A percentile compares a stretch with the other conserved stretches of the same genome.
Conservation (phyloP, 1,140 invertebrate genomes). For the Ceratina japonica region DNA sequence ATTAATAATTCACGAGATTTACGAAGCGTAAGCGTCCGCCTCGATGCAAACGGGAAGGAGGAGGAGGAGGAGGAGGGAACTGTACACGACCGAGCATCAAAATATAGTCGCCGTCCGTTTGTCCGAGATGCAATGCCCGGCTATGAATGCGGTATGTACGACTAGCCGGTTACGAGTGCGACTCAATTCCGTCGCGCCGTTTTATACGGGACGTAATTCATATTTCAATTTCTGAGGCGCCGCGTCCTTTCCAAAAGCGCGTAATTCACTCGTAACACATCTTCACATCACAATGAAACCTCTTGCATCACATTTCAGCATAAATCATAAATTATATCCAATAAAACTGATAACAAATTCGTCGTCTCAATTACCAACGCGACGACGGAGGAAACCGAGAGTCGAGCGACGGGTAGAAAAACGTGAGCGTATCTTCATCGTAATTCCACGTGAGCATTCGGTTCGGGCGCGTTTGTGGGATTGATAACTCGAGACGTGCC, state of each 20-base stretch:
- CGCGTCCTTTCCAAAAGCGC: too few relatives aligned
- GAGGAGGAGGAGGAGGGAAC: too few relatives aligned
- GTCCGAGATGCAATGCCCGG: conserved; percentile 31
- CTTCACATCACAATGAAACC: too few relatives aligned
- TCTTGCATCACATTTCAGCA: too few relatives aligned
- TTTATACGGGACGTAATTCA: conserved; percentile 34
- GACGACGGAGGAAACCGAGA: too few relatives aligned
- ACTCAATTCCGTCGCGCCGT: conserved; percentile 35
- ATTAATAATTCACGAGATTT: conserved; percentile 29
- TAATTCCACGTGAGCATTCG: neutral
- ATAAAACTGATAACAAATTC: too few relatives aligned
- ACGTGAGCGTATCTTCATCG: neutral
- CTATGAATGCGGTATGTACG: conserved; percentile 29
- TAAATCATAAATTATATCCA: too few relatives aligned
- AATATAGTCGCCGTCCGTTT: conserved; percentile 16
- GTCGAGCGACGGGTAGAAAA: neutral
- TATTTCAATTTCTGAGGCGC: conserved; percentile 42
- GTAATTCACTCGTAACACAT: too few relatives aligned
- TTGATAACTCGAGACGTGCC: conserved; percentile 13
- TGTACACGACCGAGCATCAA: conserved; percentile 8
- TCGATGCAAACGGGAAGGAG: neutral
- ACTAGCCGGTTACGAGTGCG: conserved; percentile 20
- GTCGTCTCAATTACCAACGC: too few relatives aligned
- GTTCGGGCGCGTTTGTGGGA: neutral
- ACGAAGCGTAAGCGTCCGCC: neutral